A percentile compares a stretch with the other conserved stretches of the same genome.
Evolutionary conservation across 2,888 invertebrate species (phyloP).

Genomic region (Spodoptera littoralis): DNA sequence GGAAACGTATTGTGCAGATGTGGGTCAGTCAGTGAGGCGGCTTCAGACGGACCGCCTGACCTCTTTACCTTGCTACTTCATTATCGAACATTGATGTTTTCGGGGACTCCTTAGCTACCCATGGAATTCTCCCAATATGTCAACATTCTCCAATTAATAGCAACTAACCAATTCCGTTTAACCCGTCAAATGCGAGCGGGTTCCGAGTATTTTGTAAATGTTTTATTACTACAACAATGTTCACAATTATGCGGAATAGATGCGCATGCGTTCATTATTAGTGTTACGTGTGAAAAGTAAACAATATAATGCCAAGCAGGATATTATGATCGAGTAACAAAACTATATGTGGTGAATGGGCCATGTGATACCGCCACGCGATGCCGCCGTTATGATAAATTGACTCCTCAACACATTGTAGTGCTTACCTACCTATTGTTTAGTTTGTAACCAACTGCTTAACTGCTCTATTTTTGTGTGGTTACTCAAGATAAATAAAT

Average conservation of each 20-base stretch:
- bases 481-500: background rate
- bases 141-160: slow-evolving; percentile 3
- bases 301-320: slow-evolving; percentile 81
- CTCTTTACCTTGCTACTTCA: slow-evolving; percentile 74
- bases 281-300: slow-evolving; percentile 83
- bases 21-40: slow-evolving; percentile 78
- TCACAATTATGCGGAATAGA: slow-evolving; percentile 55
- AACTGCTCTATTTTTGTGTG: slow-evolving; percentile 12
- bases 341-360: slow-evolving; percentile 81
- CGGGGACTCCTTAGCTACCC: background rate
- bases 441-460: slow-evolving; percentile 28
- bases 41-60: slow-evolving; percentile 73
- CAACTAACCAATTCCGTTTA: slow-evolving; percentile 18
- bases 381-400: slow-evolving; percentile 63
- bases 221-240: slow-evolving; percentile 48
- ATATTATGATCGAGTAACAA: slow-evolving; percentile 84
- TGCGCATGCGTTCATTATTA: slow-evolving; percentile 62
- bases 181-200: slow-evolving; percentile 15
- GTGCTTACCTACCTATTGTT: slow-evolving; percentile 60
- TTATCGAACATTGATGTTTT: slow-evolving; percentile 50
- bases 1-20: slow-evolving; percentile 84
- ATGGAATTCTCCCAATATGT: too few relatives aligned
- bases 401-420: slow-evolving; percentile 55
- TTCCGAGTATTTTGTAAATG: slow-evolving; percentile 45
- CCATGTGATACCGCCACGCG: slow-evolving; percentile 64